Base-by-base conservation (phyloP, 2,797 vertebrate genomes). In the Remorina albescens region DNA sequence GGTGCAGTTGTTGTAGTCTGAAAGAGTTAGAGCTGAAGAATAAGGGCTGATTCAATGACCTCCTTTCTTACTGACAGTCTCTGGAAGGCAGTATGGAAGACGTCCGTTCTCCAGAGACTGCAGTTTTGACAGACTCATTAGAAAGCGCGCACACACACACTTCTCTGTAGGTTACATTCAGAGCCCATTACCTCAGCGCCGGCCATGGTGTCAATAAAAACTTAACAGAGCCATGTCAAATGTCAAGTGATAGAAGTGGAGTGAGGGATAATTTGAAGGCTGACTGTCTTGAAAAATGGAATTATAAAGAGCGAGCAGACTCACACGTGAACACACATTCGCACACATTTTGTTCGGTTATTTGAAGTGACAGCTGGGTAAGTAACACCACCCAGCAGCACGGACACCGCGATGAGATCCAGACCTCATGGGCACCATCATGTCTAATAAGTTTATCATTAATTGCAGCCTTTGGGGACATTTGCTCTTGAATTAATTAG, bases 401-500 rank as follows among this genome's bases (percentile, higher is more conserved):
- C 79, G 80, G 83, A 84, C 88, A 85, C 77, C 72, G 69, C 83
- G 76, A 88, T 83, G 82, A 89, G 88, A 89, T 89, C 86, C 84
- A 90, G 87, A 90, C 92, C 93, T 94, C 92, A 88, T 78, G 89
- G 92, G 93, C 82, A 86, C 81, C 91, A 91, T 93, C 87, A 88
- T 63, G 79, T 93, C 91, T 93, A 93, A 95, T 93, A 94, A 87
- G 87, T 93, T 93, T 93, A 93, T 93, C 90, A 91, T 94, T 94
- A 94, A 95, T 93, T 93, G 85, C 79, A 90, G 91, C 91, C 93
- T 88, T 87, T 87, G 87, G 94, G 92, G 92, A 94, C 90, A 39
- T 87, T 91, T 89, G 82, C 83, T 92, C 91, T 91, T 93, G 85
- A 95, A 94, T 93, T 93, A 95, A 95, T 94, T 93, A 91, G 87